A percentile compares a stretch with the other conserved stretches of the same genome.
These are phyloP conservation scores for Pachydiplax longipennis DNA, from an alignment of 2,888 invertebrate species.

Conservation along the genomic window DNA sequence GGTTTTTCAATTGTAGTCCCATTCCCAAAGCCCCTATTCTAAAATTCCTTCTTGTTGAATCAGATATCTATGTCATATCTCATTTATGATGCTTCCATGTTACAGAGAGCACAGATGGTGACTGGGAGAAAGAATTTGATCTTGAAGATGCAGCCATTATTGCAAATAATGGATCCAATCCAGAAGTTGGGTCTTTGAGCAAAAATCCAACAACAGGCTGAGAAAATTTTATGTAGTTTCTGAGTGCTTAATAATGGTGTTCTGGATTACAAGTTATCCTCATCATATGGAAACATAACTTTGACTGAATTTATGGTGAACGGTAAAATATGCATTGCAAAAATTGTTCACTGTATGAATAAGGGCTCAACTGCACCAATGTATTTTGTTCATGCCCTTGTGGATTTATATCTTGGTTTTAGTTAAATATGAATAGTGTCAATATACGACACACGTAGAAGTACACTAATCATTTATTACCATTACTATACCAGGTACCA, in stretches of 20 bases:
- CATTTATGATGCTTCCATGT: not conserved
- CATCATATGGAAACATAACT: not conserved
- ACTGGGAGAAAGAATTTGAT: constrained; percentile 70
- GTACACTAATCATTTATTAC: not conserved
- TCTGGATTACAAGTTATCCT: not conserved
- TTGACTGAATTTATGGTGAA: not conserved
- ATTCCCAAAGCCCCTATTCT: no score
- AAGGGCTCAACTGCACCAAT: not conserved
- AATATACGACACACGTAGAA: constrained; percentile 8
- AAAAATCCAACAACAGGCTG: constrained; percentile 20
- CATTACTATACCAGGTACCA: not conserved
- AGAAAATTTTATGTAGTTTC: constrained; percentile 6
- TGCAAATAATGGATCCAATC: constrained; percentile 16
- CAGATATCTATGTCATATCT: no score
- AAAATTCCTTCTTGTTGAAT: no score
- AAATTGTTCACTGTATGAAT: constrained; percentile 18
- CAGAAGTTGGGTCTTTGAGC: not conserved
- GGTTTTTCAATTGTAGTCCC: no score
- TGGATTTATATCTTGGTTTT: constrained; percentile 24
- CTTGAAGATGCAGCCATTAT: constrained; percentile 52
- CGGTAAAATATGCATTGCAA: not conserved
- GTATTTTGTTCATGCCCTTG: not conserved
- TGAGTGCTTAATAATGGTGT: not conserved
- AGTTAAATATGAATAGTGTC: constrained; percentile 37
- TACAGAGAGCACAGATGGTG: constrained; percentile 52